Conservation (phyloP, 1,140 invertebrate species). For the Homalodisca vitripennis region DNA sequence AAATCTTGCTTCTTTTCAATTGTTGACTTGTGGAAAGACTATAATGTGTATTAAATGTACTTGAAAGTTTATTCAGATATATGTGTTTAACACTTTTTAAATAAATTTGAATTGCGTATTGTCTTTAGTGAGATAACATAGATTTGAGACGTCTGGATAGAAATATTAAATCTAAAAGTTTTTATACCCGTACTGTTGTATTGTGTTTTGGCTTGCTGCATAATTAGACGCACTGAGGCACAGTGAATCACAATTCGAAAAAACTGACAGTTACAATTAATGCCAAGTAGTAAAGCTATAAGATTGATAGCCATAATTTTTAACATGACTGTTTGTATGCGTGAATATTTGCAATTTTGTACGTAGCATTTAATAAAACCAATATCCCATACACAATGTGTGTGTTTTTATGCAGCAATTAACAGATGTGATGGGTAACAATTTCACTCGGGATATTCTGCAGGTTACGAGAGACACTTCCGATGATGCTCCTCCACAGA, state of each 20-base stretch:
- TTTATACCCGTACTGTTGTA: too few species aligned
- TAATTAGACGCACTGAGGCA: not conserved
- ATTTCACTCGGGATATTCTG: slow-evolving; percentile 26
- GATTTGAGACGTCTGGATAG: too few species aligned
- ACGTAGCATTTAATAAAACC: not conserved
- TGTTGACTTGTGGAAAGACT: too few species aligned
- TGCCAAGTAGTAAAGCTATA: not conserved
- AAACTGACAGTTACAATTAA: not conserved
- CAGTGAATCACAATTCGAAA: not conserved
- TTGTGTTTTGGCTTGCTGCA: not conserved
- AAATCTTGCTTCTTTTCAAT: too few species aligned
- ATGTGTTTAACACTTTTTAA: too few species aligned
- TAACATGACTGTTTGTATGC: not conserved
- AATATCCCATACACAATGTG: not conserved
- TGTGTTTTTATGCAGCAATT: slow-evolving; percentile 12
- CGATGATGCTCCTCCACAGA: not conserved
- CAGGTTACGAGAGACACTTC: too few species aligned
- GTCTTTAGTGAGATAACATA: too few species aligned
- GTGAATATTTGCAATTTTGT: not conserved
- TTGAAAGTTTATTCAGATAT: too few species aligned
- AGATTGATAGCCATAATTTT: not conserved
- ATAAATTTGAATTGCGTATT: too few species aligned
- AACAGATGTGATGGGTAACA: slow-evolving; percentile 19
- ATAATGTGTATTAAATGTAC: too few species aligned
- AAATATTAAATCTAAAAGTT: too few species aligned